Base-by-base conservation (phyloP, 2,888 invertebrate genomes). In the Folsomia candida region DNA sequence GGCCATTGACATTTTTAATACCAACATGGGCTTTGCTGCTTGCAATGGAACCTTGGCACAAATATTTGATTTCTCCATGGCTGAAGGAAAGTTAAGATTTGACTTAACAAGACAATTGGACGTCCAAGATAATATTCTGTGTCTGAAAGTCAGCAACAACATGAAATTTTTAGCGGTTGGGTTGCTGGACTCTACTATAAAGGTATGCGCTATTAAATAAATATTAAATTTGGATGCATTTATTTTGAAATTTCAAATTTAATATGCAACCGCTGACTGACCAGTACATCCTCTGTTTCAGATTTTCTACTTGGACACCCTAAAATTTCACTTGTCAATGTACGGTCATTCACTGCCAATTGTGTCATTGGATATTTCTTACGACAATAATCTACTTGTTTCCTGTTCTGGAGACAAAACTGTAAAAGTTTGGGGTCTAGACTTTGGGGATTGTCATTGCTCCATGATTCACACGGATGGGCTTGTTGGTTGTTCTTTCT, bases 331-430 rank as follows among this genome's bases (percentile, higher is more conserved):
- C 61, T 65, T 97, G 24, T 93, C 94, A 0, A 87, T 99, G 0
- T 98, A 98, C 83, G 98, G 98, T 0, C 99, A 99, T 85, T 94
- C 94, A 82, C 85, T 97, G 65, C 98, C 99, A 0, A 94, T 98
- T 0, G 86, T 93, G 0, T 93, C 93, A 81, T 86, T 98, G 86
- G 97, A 98, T 82, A 94, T 98, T 72, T 94, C 94, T 18, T 90
- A 90, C 79, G 95, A 95, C 83, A 91, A 91, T 0, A 87, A 88
- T 11, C 83, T 98, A 26, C 91, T 98, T 76, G 93, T 90, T 11
- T 97, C 98, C 0, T 98, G 97, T 6, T 97, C 97, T 1, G 92
- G 93, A 0, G 99, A 99, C 85, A 88, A 96, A 54, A 97, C 94
- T 83, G 88, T 98, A 28, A 97, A 97, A 86, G 90, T 99, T 74